Evolutionary conservation across 2,888 invertebrate genomes (phyloP).

Genomic region (Drosophila diplacantha): DNA sequence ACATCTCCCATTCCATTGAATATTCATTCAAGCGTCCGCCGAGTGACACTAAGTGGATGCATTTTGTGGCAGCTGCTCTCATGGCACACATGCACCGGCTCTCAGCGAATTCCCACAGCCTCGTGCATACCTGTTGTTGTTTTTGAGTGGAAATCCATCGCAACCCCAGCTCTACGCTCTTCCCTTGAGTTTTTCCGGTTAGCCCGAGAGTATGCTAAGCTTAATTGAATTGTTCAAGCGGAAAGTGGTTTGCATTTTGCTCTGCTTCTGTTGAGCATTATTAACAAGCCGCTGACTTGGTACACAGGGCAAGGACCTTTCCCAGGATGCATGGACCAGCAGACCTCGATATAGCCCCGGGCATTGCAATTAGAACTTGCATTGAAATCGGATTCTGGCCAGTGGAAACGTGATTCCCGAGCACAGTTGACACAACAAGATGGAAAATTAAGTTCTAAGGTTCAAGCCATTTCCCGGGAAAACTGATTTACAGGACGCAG

Average conservation of each 20-base stretch:
- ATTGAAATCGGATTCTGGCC: slow-evolving; percentile 39
- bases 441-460: slow-evolving; percentile 50
- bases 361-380: slow-evolving; percentile 53
- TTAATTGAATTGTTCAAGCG: slow-evolving; percentile 37
- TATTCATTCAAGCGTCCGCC: slow-evolving; percentile 57
- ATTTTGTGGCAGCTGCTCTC: slow-evolving; percentile 43
- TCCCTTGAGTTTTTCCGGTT: slow-evolving; percentile 11
- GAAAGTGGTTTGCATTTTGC: slow-evolving; percentile 15
- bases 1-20: slow-evolving; percentile 63
- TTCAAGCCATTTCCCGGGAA: slow-evolving; percentile 32
- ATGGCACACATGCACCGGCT: slow-evolving; percentile 55
- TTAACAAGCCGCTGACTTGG: slow-evolving; percentile 34
- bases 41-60: slow-evolving; percentile 38
- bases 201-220: slow-evolving; percentile 48
- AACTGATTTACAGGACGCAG: slow-evolving; percentile 40
- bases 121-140: slow-evolving; percentile 49
- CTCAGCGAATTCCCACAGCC: slow-evolving; percentile 57
- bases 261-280: slow-evolving; percentile 36
- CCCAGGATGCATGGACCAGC: not conserved
- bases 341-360: not conserved
- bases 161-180: not conserved
- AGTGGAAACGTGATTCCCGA: not conserved
- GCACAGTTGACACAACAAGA: slow-evolving; percentile 33
- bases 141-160: slow-evolving; percentile 36
- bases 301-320: slow-evolving; percentile 50